These are phyloP conservation scores for Ennomos erosarius DNA, from an alignment of 2,888 invertebrate genomes.

Conservation along the genomic window DNA sequence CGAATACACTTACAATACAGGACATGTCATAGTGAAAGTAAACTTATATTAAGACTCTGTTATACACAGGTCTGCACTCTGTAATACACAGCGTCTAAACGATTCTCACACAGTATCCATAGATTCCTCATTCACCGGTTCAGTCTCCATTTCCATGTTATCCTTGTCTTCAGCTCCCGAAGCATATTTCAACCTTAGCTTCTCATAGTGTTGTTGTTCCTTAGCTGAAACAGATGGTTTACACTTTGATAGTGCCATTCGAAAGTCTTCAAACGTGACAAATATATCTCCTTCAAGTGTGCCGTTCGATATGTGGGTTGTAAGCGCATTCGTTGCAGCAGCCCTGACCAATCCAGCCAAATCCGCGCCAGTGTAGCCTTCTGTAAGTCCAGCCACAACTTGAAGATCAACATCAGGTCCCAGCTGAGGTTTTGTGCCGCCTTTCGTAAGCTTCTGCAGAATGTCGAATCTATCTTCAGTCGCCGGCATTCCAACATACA, in stretches of 20 bases:
- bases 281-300: constrained; percentile 83
- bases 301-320: constrained; percentile 88
- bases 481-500: constrained; percentile 95
- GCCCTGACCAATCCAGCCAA: constrained; percentile 95
- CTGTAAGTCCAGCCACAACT: constrained; percentile 87
- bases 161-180: constrained; percentile 79
- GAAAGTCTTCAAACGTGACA: constrained; percentile 90
- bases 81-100: constrained; percentile 52
- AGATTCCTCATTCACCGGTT: constrained; percentile 74
- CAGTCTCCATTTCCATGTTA: constrained; percentile 84
- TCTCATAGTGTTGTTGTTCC: constrained; percentile 92
- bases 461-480: constrained; percentile 94
- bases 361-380: constrained; percentile 97
- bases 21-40: constrained; percentile 50
- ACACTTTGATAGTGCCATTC: constrained; percentile 90
- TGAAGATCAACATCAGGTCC: constrained; percentile 91
- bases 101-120: constrained; percentile 80
- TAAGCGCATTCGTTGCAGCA: constrained; percentile 92
- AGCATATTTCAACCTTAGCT: constrained; percentile 88
- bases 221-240: constrained; percentile 94
- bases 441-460: constrained; percentile 94
- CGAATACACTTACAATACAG: constrained; percentile 45
- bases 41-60: constrained; percentile 46
- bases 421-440: constrained; percentile 91
- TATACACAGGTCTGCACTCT: constrained; percentile 49